Conservation (phyloP, 2,888 invertebrate species). For the Polydrusus cervinus region DNA sequence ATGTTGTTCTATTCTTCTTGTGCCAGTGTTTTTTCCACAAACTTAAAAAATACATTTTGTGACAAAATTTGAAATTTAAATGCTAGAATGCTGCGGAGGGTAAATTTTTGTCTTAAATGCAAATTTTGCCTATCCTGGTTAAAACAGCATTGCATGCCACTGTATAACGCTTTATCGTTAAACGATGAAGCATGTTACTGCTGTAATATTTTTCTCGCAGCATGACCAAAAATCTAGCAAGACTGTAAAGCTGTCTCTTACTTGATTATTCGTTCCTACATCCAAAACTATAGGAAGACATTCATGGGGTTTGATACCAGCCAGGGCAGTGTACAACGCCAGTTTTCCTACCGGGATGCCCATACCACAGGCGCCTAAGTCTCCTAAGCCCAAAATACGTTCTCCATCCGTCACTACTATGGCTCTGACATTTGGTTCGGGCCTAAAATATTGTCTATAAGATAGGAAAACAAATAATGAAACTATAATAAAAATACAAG, state of each 20-base stretch:
- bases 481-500: not conserved
- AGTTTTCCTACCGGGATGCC: slow-evolving; percentile 99
- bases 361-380: slow-evolving; percentile 98
- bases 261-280: slow-evolving; percentile 89
- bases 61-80: too few relatives aligned
- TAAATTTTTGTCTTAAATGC: too few relatives aligned
- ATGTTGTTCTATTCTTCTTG: too few relatives aligned
- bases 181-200: too few relatives aligned
- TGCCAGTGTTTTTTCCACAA: too few relatives aligned
- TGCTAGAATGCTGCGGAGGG: too few relatives aligned
- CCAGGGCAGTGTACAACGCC: slow-evolving; percentile 96
- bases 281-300: slow-evolving; percentile 96
- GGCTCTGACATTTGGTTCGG: slow-evolving; percentile 88
- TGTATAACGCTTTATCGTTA: too few relatives aligned
- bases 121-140: too few relatives aligned
- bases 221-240: not conserved
- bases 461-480: not conserved
- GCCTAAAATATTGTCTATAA: slow-evolving; percentile 74
- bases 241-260: not conserved
- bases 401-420: slow-evolving; percentile 99
- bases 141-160: too few relatives aligned
- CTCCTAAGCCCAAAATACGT: slow-evolving; percentile 97
- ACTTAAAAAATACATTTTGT: too few relatives aligned
- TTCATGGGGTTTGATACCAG: slow-evolving; percentile 96
- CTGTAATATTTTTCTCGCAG: too few relatives aligned